Percentiles rank a stretch among this genome's conserved stretches.
phyloP scores from a whole-genome alignment of 1,140 invertebrate species.

The Neelides sp. region DNA sequence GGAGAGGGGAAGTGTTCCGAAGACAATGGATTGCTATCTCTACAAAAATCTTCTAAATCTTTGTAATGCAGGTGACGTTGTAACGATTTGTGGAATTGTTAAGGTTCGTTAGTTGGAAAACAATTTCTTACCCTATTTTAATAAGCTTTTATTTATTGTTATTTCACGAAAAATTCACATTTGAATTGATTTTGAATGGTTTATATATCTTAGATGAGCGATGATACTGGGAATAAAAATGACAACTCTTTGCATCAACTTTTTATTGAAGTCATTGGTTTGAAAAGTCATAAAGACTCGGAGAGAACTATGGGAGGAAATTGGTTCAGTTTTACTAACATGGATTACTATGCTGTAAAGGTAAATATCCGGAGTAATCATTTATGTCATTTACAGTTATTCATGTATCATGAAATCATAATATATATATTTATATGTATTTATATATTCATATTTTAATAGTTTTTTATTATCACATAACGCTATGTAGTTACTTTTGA shows the following conservation, averaged over 20 bases:
- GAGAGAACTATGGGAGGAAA: conserved; percentile 36
- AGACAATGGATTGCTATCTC: conserved; percentile 75
- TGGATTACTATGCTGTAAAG: conserved; percentile 58
- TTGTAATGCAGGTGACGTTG: conserved; percentile 76
- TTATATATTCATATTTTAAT: conserved; percentile 27
- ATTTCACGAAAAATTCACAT: neutral
- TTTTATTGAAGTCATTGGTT: conserved; percentile 63
- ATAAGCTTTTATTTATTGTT: neutral
- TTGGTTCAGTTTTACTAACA: conserved; percentile 43
- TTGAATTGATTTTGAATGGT: neutral
- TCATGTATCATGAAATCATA: conserved; percentile 28
- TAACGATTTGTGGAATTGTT: conserved; percentile 73
- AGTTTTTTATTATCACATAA: conserved; percentile 25
- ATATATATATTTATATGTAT: conserved; percentile 32
- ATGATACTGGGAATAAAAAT: conserved; percentile 40
- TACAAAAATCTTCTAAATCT: conserved; percentile 71
- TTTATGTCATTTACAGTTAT: neutral
- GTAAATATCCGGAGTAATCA: conserved; percentile 35
- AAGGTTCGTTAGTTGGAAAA: conserved; percentile 44
- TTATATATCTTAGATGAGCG: conserved; percentile 35
- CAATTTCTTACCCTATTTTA: neutral
- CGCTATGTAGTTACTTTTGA: neutral
- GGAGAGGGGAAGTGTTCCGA: conserved; percentile 63
- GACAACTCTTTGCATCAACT: conserved; percentile 51
- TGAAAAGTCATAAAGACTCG: conserved; percentile 35